These are phyloP conservation scores for Podabrus alpinus DNA, from an alignment of 2,888 invertebrate species.

Conservation along the genomic window DNA sequence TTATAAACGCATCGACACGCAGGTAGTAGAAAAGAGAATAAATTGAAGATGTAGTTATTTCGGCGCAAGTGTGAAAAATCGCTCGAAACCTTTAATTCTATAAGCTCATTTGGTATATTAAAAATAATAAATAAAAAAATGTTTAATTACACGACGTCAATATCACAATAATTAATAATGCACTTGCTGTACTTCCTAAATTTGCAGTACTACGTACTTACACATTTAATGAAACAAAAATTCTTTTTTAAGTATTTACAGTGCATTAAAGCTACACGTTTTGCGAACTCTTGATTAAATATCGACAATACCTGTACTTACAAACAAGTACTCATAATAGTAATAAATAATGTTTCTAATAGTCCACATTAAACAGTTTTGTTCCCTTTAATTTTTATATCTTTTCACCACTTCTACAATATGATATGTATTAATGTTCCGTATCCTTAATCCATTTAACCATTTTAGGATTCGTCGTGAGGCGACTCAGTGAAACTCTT, in stretches of 20 bases:
- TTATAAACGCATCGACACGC: not conserved
- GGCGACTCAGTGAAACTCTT: slow-evolving; percentile 76
- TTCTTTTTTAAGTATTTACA: slow-evolving; percentile 46
- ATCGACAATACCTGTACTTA: slow-evolving; percentile 21
- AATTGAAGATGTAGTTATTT: not conserved
- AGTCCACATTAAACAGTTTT: slow-evolving; percentile 25
- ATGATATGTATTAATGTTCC: slow-evolving; percentile 25
- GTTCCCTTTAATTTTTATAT: slow-evolving; percentile 22
- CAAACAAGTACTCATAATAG: slow-evolving; percentile 23
- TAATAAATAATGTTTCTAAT: slow-evolving; percentile 15
- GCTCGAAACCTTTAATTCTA: not conserved
- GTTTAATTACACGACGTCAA: slow-evolving; percentile 29
- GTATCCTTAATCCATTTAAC: slow-evolving; percentile 5
- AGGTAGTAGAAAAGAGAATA: not conserved
- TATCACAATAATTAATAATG: slow-evolving; percentile 46
- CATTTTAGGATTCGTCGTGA: slow-evolving; percentile 34
- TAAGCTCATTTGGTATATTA: slow-evolving; percentile 2
- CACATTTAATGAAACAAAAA: slow-evolving; percentile 23
- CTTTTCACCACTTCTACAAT: slow-evolving; percentile 27
- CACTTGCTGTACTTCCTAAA: slow-evolving; percentile 32
- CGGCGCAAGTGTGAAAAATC: not conserved
- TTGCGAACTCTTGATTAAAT: slow-evolving; percentile 49
- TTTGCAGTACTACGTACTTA: slow-evolving; percentile 22
- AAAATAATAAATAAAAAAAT: not conserved
- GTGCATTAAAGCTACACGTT: slow-evolving; percentile 55